Conservation (phyloP, 2,888 invertebrate species). For the Coelopa pilipes region DNA sequence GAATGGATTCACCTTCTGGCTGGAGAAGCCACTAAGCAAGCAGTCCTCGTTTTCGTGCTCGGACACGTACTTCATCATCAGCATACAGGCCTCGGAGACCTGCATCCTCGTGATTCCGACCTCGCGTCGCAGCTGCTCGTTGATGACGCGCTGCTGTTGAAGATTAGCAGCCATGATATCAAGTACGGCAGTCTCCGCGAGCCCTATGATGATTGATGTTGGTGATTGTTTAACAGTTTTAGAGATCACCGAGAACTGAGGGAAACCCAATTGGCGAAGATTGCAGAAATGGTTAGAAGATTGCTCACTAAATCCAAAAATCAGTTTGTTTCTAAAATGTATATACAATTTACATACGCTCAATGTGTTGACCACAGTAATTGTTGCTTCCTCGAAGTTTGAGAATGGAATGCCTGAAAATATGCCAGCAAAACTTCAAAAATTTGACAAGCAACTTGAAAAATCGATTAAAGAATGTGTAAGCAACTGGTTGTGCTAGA, state of each 20-base stretch:
- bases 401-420: too few species aligned
- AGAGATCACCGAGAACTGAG: too few species aligned
- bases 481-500: not conserved
- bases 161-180: conserved; percentile 94
- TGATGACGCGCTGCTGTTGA: conserved; percentile 90
- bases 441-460: not conserved
- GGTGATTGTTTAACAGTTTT: too few species aligned
- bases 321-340: too few species aligned
- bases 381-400: too few species aligned
- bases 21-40: conserved; percentile 91
- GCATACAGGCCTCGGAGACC: conserved; percentile 85
- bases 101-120: conserved; percentile 84
- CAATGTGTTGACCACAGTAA: too few species aligned
- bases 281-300: too few species aligned
- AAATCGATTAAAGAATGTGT: not conserved
- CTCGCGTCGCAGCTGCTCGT: conserved; percentile 92
- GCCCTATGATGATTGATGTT: conserved; percentile 59
- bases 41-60: conserved; percentile 95
- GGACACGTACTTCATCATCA: conserved; percentile 89
- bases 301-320: too few species aligned
- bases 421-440: not conserved
- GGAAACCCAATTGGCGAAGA: too few species aligned
- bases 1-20: conserved; percentile 95
- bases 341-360: too few species aligned
- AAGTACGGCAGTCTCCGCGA: conserved; percentile 85